These are phyloP conservation scores for Melipona bicolor DNA, from an alignment of 2,888 invertebrate genomes.

Conservation along the genomic window DNA sequence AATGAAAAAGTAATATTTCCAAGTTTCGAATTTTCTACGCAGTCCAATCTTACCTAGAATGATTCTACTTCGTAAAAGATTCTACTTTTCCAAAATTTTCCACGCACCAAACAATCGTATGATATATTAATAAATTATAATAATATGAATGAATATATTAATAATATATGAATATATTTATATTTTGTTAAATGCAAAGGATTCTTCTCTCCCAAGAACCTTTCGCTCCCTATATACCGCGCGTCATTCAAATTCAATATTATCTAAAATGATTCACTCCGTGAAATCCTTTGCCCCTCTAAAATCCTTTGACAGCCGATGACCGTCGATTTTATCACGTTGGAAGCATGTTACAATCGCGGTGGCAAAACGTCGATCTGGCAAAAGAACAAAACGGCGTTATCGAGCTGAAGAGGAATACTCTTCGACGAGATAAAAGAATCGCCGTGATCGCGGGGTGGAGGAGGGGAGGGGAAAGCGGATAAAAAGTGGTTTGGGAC, in stretches of 20 bases:
- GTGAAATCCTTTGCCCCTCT: not conserved
- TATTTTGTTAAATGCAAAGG: no score
- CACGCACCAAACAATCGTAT: no score
- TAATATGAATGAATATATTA: no score
- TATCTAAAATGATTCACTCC: constrained; percentile 6
- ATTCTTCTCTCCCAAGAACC: no score
- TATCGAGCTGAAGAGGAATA: constrained; percentile 38
- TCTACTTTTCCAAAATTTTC: not conserved
- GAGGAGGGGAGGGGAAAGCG: constrained; percentile 41
- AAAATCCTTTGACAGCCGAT: not conserved
- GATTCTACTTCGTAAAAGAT: no score
- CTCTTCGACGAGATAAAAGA: constrained; percentile 67
- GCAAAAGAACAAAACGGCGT: constrained; percentile 31
- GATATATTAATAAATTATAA: no score
- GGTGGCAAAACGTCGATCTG: not conserved
- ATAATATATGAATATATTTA: no score
- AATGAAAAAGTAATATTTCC: not conserved
- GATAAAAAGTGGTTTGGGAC: constrained; percentile 69
- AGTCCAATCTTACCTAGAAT: no score
- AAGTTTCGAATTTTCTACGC: not conserved
- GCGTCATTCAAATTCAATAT: no score
- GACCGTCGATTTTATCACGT: not conserved
- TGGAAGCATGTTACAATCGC: not conserved
- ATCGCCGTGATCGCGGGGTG: constrained; percentile 64
- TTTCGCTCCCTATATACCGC: no score